Conservation (phyloP, 2,888 invertebrate genomes). For the Lysandra bellargus region DNA sequence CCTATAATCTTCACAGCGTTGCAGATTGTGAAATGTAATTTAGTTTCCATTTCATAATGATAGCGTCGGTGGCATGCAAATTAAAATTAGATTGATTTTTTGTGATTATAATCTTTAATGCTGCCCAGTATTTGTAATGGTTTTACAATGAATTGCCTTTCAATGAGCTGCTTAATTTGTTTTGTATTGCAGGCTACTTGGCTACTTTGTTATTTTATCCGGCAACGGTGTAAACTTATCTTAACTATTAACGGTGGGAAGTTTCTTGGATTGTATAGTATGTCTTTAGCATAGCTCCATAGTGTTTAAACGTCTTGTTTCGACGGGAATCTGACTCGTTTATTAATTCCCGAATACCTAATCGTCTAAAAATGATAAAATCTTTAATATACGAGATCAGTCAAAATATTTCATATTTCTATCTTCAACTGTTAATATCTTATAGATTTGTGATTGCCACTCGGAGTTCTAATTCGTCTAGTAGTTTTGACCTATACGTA, state of each 20-base stretch:
- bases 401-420: too few species aligned
- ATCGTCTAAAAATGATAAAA: too few species aligned
- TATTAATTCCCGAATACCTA: too few species aligned
- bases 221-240: too few species aligned
- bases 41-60: constrained; percentile 26
- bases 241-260: not conserved
- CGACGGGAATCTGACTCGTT: too few species aligned
- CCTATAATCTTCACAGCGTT: constrained; percentile 16
- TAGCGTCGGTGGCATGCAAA: constrained; percentile 16
- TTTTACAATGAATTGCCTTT: not conserved
- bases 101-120: constrained; percentile 12
- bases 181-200: not conserved
- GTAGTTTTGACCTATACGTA: too few species aligned
- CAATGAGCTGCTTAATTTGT: not conserved
- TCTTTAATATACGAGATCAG: too few species aligned
- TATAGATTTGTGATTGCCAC: too few species aligned
- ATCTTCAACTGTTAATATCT: too few species aligned
- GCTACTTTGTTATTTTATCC: not conserved
- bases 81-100: constrained; percentile 14
- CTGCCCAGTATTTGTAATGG: not conserved
- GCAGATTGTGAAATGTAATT: constrained; percentile 26
- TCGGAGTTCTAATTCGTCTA: too few species aligned
- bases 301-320: too few species aligned
- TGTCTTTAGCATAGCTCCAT: too few species aligned
- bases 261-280: not conserved